These are phyloP conservation scores for Trididemnum nubilum DNA, from an alignment of 23 tunicate species.

Conservation along the genomic window DNA sequence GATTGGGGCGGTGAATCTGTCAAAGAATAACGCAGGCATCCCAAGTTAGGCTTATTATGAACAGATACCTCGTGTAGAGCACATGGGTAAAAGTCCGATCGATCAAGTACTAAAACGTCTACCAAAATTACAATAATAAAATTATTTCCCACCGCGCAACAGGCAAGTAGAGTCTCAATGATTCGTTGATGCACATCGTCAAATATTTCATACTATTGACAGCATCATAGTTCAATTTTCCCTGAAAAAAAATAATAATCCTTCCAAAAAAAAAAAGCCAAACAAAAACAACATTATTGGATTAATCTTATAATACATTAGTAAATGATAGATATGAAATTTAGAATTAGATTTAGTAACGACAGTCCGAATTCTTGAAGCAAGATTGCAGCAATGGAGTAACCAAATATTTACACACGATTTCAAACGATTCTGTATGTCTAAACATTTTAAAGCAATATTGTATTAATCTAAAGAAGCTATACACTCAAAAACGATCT, in stretches of 20 bases:
- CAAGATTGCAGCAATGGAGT: too few relatives aligned
- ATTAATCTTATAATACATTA: not conserved
- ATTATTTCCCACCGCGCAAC: slow-evolving; percentile 50
- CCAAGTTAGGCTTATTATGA: too few relatives aligned
- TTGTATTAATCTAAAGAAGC: not conserved
- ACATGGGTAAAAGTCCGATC: too few relatives aligned
- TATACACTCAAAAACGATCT: not conserved
- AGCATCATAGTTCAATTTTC: slow-evolving; percentile 50
- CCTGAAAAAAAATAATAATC: slow-evolving; percentile 38
- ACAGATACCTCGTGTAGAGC: too few relatives aligned
- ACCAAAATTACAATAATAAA: too few relatives aligned
- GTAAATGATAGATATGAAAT: too few relatives aligned
- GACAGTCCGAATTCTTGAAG: not conserved
- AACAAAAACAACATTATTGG: not conserved
- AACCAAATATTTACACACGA: too few relatives aligned
- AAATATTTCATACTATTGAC: slow-evolving; percentile 59
- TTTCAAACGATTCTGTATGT: too few relatives aligned
- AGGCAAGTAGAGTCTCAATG: slow-evolving; percentile 54
- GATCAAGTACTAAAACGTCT: too few relatives aligned
- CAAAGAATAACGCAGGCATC: too few relatives aligned
- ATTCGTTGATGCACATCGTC: slow-evolving; percentile 75
- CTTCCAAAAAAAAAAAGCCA: not conserved
- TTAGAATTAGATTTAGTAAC: too few relatives aligned
- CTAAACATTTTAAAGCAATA: not conserved
- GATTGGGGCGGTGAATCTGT: too few relatives aligned